These are phyloP conservation scores for Myrmophylax atrothorax DNA, from an alignment of 2,113 vertebrate genomes.

Conservation along the genomic window DNA sequence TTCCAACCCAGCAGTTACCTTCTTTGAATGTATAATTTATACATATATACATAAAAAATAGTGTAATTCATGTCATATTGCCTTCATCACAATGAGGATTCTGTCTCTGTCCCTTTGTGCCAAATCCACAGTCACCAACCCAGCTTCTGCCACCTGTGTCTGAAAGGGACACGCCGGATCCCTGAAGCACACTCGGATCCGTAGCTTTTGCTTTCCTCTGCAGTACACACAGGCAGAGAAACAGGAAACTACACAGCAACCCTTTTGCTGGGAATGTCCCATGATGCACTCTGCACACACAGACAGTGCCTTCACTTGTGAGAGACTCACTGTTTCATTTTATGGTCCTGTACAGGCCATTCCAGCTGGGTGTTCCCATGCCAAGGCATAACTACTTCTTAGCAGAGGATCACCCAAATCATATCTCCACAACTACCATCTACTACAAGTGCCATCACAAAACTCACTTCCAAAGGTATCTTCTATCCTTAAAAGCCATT, in stretches of 20 bases:
- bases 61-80: background rate
- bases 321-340: background rate
- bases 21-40: background rate
- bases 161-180: background rate
- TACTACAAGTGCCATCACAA: background rate
- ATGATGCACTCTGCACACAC: background rate
- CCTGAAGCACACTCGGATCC: background rate
- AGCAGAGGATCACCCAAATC: background rate
- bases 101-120: background rate
- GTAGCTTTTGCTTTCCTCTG: background rate
- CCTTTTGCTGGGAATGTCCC: background rate
- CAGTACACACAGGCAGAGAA: background rate
- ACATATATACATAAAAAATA: background rate
- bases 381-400: background rate
- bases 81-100: background rate
- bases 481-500: background rate
- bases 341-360: rapidly evolving
- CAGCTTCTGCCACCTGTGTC: background rate
- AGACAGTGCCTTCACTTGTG: background rate
- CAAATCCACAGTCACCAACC: background rate
- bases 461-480: background rate
- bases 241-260: background rate
- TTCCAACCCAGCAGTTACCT: background rate
- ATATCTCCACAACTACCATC: background rate
- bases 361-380: background rate